Conservation (phyloP, 1,140 invertebrate genomes). For the Condylostylus longicornis region DNA sequence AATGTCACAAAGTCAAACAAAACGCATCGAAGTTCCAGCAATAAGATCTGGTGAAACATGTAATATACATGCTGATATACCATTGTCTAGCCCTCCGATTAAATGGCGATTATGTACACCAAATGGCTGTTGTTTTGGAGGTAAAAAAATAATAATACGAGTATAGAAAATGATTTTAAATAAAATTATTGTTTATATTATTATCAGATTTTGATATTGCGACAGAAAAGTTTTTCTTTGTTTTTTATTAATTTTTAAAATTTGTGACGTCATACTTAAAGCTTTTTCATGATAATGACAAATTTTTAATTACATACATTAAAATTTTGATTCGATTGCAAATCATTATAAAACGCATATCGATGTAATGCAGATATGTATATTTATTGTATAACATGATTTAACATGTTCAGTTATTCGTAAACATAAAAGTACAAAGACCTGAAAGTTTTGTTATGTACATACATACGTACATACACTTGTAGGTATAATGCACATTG, state of each 20-base stretch:
- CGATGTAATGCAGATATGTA: no score
- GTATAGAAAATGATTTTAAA: background rate
- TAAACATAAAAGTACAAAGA: no score
- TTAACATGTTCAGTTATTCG: no score
- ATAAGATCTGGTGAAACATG: conserved; percentile 49
- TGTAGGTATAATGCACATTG: no score
- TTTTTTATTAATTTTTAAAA: background rate
- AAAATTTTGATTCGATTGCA: no score
- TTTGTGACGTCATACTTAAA: no score
- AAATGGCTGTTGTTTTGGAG: conserved; percentile 69
- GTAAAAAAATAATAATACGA: conserved; percentile 32
- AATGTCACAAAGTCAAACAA: conserved; percentile 43
- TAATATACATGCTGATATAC: conserved; percentile 44
- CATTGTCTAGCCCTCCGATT: conserved; percentile 56
- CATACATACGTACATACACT: no score
- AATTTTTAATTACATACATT: no score
- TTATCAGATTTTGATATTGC: background rate
- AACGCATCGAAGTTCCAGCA: conserved; percentile 37
- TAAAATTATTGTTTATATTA: background rate
- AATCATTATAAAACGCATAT: no score
- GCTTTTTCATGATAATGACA: no score
- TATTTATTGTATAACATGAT: no score
- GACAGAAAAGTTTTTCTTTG: background rate
- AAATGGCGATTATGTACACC: conserved; percentile 71
- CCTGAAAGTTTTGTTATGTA: no score